Conservation (phyloP, 2,888 invertebrate species). For the Nomada fabriciana region DNA sequence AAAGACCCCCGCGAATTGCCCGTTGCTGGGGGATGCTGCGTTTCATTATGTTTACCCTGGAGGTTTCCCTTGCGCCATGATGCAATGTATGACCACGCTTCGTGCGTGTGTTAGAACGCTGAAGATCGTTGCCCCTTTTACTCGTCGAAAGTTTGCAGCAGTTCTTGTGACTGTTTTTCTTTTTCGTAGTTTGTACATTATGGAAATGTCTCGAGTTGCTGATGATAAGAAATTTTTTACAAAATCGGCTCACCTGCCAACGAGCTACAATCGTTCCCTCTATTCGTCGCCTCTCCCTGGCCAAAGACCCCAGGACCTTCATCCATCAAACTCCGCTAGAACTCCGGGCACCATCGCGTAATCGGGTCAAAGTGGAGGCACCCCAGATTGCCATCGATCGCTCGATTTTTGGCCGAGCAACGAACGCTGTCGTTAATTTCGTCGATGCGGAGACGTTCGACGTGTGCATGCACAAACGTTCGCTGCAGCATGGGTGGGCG, state of each 20-base stretch:
- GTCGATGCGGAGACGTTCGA: neutral
- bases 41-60: conserved; percentile 62
- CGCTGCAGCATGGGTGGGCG: conserved; percentile 47
- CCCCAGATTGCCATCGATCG: conserved; percentile 42
- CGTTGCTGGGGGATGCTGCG: conserved; percentile 46
- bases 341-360: neutral
- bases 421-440: conserved; percentile 51
- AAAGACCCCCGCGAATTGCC: conserved; percentile 42
- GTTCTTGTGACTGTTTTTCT: no score
- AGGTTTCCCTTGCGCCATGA: conserved; percentile 53
- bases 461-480: neutral
- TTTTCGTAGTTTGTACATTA: no score
- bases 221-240: no score
- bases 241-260: no score
- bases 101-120: neutral
- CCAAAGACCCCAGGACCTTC: neutral
- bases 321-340: neutral
- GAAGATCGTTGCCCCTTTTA: neutral
- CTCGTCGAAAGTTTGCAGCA: neutral
- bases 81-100: conserved; percentile 43
- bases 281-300: neutral
- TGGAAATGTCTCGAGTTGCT: no score
- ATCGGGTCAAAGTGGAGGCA: neutral
- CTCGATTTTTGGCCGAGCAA: conserved; percentile 55
- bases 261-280: no score